Conservation (phyloP, 1,140 invertebrate species). For the Homalodisca vitripennis region DNA sequence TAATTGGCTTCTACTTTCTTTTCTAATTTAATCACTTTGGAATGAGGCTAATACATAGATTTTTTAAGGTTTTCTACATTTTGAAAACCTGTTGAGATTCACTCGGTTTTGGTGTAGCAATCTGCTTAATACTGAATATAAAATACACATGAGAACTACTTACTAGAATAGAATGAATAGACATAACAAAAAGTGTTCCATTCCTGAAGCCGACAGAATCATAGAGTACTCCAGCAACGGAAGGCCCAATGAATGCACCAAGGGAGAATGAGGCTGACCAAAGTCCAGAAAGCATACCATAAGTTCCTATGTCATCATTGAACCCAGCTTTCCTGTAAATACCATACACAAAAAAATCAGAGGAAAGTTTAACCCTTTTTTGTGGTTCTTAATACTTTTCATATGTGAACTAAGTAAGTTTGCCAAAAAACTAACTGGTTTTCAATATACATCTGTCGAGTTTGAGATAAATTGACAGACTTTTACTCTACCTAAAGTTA, state of each 20-base stretch:
- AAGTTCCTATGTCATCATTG: constrained; percentile 53
- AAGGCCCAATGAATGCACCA: constrained; percentile 53
- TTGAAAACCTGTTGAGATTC: neutral
- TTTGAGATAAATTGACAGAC: no score
- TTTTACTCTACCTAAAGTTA: no score
- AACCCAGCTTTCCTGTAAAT: constrained; percentile 48
- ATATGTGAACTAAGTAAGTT: no score
- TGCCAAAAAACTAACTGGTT: no score
- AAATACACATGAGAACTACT: constrained; percentile 36
- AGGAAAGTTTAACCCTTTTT: no score
- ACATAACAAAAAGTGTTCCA: constrained; percentile 48
- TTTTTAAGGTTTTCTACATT: neutral
- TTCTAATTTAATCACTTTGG: neutral
- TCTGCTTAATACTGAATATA: neutral
- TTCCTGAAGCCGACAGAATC: constrained; percentile 50
- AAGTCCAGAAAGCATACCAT: constrained; percentile 54
- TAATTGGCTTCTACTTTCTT: no score
- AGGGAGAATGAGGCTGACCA: constrained; percentile 55
- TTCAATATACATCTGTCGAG: no score
- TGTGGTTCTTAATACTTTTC: no score
- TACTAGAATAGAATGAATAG: constrained; percentile 45
- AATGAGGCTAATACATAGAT: neutral
- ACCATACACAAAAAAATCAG: no score
- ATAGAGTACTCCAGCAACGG: constrained; percentile 48
- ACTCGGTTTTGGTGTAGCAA: neutral